Evolutionary conservation across 2,113 vertebrate genomes (phyloP).

Genomic region (Zootoca vivipara): DNA sequence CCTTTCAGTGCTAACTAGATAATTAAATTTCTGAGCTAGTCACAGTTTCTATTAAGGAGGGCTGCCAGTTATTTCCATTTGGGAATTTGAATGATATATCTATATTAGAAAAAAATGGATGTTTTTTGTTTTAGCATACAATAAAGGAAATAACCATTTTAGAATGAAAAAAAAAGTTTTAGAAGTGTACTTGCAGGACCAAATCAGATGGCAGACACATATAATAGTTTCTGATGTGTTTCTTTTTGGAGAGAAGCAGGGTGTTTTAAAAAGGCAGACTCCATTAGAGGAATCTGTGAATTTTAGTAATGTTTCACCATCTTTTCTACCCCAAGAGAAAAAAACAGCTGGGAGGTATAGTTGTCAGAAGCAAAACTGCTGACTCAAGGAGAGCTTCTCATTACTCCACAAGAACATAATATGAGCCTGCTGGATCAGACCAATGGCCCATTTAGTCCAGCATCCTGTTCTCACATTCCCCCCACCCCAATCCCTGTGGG

Average conservation of each 20-base stretch:
- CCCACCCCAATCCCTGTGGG: too few relatives aligned
- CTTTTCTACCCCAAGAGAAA: not conserved
- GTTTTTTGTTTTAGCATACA: not conserved
- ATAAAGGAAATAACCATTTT: not conserved
- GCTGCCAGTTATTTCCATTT: not conserved
- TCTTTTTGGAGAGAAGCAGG: not conserved
- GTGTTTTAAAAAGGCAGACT: not conserved
- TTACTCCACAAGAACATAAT: too few relatives aligned
- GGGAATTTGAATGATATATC: not conserved
- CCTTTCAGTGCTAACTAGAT: not conserved
- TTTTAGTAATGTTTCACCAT: too few relatives aligned
- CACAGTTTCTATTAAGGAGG: not conserved
- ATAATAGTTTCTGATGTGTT: not conserved
- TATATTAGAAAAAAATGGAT: not conserved
- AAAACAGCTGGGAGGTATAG: not conserved
- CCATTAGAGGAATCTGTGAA: not conserved
- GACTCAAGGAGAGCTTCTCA: too few relatives aligned
- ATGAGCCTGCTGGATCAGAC: too few relatives aligned
- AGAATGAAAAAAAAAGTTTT: not conserved
- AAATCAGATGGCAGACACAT: not conserved
- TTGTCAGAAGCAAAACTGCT: not conserved
- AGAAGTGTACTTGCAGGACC: not conserved
- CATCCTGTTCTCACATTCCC: too few relatives aligned
- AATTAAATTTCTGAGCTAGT: conserved; percentile 25
- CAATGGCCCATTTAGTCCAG: too few relatives aligned